Conservation (phyloP, 64 coral and sea anemone species). For the Stylophora pistillata region DNA sequence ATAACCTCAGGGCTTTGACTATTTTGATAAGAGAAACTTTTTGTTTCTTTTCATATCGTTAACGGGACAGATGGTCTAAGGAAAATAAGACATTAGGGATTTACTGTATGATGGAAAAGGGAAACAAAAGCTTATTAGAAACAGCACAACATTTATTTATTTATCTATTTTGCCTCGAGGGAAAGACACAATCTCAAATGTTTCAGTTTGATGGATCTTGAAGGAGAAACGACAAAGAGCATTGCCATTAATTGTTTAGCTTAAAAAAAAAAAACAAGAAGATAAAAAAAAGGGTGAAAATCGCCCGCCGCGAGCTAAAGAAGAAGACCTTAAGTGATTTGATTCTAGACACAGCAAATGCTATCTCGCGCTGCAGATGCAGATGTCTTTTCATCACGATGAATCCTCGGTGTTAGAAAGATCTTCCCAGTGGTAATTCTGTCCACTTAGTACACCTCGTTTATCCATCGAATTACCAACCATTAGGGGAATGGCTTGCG, state of each 20-base stretch:
- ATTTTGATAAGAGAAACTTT: slow-evolving; percentile 2
- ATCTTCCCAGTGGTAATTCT: slow-evolving; percentile 8
- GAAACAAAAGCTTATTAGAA: not conserved
- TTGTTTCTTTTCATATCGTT: slow-evolving; percentile 23
- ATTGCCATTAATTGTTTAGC: not conserved
- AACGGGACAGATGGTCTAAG: not conserved
- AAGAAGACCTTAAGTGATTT: not conserved
- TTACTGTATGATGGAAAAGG: slow-evolving; percentile 2
- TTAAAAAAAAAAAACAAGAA: not conserved
- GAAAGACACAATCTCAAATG: not conserved
- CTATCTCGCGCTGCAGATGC: not conserved
- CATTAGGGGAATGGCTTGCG: not conserved
- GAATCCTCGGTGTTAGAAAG: not conserved
- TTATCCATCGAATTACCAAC: not conserved
- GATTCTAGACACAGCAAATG: not conserved
- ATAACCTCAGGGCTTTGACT: not conserved
- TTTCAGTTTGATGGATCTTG: not conserved
- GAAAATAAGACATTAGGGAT: slow-evolving; percentile 15
- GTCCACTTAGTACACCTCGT: not conserved
- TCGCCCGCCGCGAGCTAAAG: not conserved
- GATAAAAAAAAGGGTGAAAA: not conserved
- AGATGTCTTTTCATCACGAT: slow-evolving; percentile 3
- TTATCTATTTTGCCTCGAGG: not conserved
- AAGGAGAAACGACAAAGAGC: not conserved
- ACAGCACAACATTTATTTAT: not conserved